phyloP scores from a whole-genome alignment of 2,888 invertebrate species.

The Plagodis pulveraria region DNA sequence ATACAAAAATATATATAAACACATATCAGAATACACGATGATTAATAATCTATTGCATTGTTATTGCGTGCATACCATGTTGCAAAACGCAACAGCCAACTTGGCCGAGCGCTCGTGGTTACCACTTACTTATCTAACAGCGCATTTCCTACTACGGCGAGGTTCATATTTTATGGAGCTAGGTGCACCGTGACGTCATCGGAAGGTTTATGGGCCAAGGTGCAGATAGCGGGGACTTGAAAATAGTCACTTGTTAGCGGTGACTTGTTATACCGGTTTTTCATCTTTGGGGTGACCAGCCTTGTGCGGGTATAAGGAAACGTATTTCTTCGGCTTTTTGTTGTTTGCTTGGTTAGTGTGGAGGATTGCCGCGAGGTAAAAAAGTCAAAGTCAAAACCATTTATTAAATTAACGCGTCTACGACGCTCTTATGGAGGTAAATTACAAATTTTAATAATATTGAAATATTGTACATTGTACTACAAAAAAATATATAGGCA shows the following conservation, averaged over 20 bases:
- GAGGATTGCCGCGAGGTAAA: no score
- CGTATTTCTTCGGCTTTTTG: no score
- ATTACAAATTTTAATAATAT: no score
- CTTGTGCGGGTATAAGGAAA: background rate
- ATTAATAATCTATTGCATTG: background rate
- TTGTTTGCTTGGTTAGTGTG: no score
- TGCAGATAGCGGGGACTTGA: constrained; percentile 11
- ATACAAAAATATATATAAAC: no score
- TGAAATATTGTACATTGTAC: no score
- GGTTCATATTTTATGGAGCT: constrained; percentile 14
- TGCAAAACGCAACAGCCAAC: constrained; percentile 6
- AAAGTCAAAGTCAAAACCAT: no score
- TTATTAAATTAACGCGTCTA: no score
- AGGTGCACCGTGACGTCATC: constrained; percentile 19
- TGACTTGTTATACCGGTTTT: constrained; percentile 12
- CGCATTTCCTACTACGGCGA: constrained; percentile 10
- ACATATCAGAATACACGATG: no score
- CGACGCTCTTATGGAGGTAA: no score
- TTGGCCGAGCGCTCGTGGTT: constrained; percentile 2
- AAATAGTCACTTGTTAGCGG: constrained; percentile 13
- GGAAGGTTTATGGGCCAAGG: constrained; percentile 21
- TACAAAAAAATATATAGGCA: no score
- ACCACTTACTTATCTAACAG: constrained; percentile 1
- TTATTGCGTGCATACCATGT: constrained; percentile 3
- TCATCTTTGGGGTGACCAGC: constrained; percentile 9